Base-by-base conservation (phyloP, 2,888 invertebrate species). In the Tribolium freemani region DNA sequence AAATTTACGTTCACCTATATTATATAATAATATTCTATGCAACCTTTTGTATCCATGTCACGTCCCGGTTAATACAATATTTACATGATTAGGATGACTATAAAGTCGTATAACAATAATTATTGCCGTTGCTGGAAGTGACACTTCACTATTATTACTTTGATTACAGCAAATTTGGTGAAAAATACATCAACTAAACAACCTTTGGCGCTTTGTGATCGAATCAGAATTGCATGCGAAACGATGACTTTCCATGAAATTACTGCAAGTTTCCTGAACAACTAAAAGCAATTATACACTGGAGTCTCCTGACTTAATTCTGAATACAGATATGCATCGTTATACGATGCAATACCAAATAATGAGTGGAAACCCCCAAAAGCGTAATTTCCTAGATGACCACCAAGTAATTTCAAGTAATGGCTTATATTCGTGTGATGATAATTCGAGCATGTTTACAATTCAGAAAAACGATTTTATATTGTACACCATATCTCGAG, bases 291-390 rank as follows among this genome's bases (percentile, higher is more conserved):
- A 66, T 66, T 66, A 66, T 66, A 66, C 66, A 54, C 38, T 31
- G 6, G 51, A 63, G 51, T 63, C 63, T 63, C 51, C 44, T 46
- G 51, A 66, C 71, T 71, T 66, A 71, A 71, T 71, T 71, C 38
- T 30, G 58, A 71, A 71, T 64, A 68, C 51, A 61, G 63, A 63
- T 68, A 68, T 50, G 68, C 68, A 68, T 58, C 68, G 68, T 68
- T 68, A 58, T 58, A 44, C 11, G 30, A 57, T 68, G 68, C 58
- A 58, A 51, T 68, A 58, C 44, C 54, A 66, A 53, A 44, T 50
- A 57, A 68, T 54, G 53, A 58, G 54, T 50, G 50, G 58, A 50
- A 63, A 63, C 38, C 46, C 68, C 21, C 58, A 13, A 46, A 58
- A 38, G 68, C 9, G 58, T 38, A 58, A 58, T 68, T 50, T 31